These are phyloP conservation scores for Monodelphis domestica DNA, from an alignment of 2,797 vertebrate genomes.

Conservation along the genomic window DNA sequence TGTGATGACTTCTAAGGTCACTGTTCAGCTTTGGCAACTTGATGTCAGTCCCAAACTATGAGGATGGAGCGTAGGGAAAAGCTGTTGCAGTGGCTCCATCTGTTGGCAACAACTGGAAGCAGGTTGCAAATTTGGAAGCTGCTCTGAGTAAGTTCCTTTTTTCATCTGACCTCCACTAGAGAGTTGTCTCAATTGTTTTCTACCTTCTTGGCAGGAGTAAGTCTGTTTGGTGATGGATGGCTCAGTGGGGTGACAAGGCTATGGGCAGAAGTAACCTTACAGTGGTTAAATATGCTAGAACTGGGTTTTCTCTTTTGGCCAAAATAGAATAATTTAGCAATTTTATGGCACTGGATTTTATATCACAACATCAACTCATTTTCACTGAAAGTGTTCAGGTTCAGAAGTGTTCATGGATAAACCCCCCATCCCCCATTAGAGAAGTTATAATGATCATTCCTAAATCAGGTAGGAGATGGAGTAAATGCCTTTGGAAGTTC, in stretches of 20 bases:
- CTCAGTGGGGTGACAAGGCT: neutral
- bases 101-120: constrained; percentile 59
- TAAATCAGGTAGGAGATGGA: neutral
- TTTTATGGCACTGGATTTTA: neutral
- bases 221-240: neutral
- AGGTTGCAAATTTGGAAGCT: neutral
- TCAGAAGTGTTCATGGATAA: neutral
- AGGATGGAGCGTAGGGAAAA: neutral
- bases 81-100: constrained; percentile 50
- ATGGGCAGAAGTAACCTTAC: constrained; percentile 16
- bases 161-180: neutral
- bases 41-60: neutral
- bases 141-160: neutral
- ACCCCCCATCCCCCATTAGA: neutral
- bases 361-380: neutral
- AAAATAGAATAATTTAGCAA: neutral
- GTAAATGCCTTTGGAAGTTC: neutral
- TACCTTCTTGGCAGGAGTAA: neutral
- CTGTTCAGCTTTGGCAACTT: neutral
- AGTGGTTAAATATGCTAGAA: neutral
- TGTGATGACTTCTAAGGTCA: neutral
- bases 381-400: neutral
- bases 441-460: neutral
- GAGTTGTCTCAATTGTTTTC: constrained; percentile 5
- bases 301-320: neutral